Conservation (phyloP, 2,113 vertebrate species). For the Gavia stellata region DNA sequence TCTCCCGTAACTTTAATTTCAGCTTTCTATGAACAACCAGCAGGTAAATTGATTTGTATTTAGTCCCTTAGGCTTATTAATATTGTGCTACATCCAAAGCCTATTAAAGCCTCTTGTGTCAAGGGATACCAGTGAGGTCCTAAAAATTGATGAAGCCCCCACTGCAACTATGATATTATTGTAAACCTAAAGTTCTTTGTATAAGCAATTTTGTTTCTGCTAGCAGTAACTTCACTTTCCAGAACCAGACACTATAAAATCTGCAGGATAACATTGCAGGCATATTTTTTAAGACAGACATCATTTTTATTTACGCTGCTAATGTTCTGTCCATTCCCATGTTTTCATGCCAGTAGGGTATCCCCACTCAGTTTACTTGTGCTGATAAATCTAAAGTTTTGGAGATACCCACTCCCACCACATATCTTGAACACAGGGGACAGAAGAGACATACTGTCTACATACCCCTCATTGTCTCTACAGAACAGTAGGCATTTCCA, state of each 20-base stretch:
- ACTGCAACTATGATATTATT: not conserved
- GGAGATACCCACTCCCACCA: not conserved
- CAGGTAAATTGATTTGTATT: conserved; percentile 62
- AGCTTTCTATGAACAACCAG: conserved; percentile 48
- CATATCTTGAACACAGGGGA: not conserved
- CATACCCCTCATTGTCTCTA: not conserved
- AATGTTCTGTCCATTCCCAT: not conserved
- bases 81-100: conserved; percentile 50
- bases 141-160: conserved; percentile 43
- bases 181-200: conserved; percentile 2
- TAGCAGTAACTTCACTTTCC: not conserved
- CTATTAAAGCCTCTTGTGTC: conserved; percentile 50
- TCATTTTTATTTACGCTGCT: not conserved
- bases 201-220: not conserved
- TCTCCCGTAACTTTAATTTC: conserved; percentile 64
- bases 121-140: conserved; percentile 37
- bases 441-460: not conserved
- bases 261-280: not conserved
- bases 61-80: conserved; percentile 59
- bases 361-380: not conserved
- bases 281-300: not conserved
- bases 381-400: not conserved
- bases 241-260: not conserved
- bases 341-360: not conserved
- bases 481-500: not conserved